phyloP scores from a whole-genome alignment of 2,113 vertebrate genomes.

The Lutjanus erythropterus region DNA sequence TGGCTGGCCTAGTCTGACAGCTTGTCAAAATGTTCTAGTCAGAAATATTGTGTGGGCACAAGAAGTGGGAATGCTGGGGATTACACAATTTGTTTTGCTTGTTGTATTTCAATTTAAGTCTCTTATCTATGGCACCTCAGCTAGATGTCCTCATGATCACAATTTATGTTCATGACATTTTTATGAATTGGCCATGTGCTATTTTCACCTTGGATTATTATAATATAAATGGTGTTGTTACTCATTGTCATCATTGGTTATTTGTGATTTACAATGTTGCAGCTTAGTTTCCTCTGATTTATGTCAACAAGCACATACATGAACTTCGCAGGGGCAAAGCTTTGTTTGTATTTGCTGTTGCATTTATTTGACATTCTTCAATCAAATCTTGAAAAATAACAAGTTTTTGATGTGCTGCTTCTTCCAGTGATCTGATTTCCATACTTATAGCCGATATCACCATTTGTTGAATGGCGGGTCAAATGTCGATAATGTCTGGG shows the following conservation, averaged over 20 bases:
- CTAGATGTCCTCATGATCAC: neutral
- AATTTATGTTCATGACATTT: neutral
- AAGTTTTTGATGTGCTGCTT: neutral
- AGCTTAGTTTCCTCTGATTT: neutral
- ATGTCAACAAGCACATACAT: neutral
- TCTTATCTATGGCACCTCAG: neutral
- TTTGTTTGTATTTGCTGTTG: constrained; percentile 1
- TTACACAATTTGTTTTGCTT: constrained; percentile 39
- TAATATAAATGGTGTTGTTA: neutral
- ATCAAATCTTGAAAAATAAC: neutral
- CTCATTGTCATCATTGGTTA: neutral
- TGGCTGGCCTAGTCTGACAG: constrained; percentile 61
- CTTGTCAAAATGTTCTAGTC: constrained; percentile 69
- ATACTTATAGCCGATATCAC: neutral
- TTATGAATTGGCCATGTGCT: neutral
- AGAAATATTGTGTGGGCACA: constrained; percentile 52
- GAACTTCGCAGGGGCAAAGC: neutral
- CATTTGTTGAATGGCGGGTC: neutral
- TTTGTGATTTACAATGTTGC: neutral
- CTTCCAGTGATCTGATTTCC: neutral
- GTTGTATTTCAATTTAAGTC: constrained; percentile 9
- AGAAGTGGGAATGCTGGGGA: constrained; percentile 31
- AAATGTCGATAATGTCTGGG: neutral
- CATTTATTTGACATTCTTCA: neutral
- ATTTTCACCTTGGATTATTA: neutral